phyloP scores from a whole-genome alignment of 2,113 vertebrate genomes.

The Eidolon helvum region DNA sequence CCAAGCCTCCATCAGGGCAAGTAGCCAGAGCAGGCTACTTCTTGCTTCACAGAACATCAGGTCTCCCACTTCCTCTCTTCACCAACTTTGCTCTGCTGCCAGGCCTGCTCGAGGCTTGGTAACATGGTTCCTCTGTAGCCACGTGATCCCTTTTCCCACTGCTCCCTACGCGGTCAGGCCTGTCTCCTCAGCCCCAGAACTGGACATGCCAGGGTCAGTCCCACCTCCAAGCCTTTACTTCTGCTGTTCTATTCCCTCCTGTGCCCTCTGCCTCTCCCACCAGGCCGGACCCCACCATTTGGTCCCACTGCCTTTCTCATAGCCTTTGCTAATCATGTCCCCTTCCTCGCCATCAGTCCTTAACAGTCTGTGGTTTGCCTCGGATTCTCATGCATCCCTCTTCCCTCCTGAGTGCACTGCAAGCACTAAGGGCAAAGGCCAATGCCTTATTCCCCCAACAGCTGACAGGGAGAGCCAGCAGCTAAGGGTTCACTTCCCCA shows the following conservation, averaged over 20 bases:
- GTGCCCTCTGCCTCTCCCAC: neutral
- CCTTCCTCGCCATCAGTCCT: rapidly evolving
- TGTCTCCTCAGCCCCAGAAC: neutral
- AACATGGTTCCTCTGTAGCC: neutral
- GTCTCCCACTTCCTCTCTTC: neutral
- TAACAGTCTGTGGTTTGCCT: too few relatives aligned
- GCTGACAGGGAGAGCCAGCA: too few relatives aligned
- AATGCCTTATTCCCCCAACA: rapidly evolving
- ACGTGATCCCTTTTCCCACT: neutral
- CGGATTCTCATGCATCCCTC: neutral
- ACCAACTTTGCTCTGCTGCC: neutral
- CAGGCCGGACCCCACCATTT: neutral
- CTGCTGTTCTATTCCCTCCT: neutral
- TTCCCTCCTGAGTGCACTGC: neutral
- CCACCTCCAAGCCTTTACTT: neutral
- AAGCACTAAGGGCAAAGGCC: neutral
- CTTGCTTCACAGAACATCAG: neutral
- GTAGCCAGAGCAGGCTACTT: neutral
- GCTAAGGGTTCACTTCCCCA: neutral
- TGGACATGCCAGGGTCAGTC: rapidly evolving
- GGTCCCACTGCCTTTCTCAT: neutral
- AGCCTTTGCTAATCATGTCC: neutral
- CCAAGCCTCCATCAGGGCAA: neutral
- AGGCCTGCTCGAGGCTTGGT: neutral
- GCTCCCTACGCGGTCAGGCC: neutral